phyloP scores from a whole-genome alignment of 2,113 vertebrate genomes.

The Poeciliopsis prolifica region DNA sequence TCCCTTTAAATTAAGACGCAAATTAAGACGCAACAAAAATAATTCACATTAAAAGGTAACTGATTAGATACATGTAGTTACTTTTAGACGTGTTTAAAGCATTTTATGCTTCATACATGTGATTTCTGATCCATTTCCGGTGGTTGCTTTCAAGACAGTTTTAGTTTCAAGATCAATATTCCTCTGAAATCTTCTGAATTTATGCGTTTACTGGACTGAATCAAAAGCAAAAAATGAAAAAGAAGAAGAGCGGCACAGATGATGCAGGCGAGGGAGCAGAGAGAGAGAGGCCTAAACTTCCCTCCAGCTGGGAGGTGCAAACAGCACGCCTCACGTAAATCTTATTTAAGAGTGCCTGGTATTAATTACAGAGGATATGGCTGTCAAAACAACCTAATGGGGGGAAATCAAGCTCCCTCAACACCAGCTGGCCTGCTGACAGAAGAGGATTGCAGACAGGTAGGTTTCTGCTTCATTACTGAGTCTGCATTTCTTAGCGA shows the following conservation, averaged over 20 bases:
- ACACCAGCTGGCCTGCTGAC: constrained; percentile 67
- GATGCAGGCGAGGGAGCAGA: constrained; percentile 10
- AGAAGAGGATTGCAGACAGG: constrained; percentile 48
- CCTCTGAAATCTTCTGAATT: constrained; percentile 34
- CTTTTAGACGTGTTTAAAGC: neutral
- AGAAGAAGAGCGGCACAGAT: constrained; percentile 12
- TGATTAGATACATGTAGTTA: constrained; percentile 5
- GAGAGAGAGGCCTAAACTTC: constrained; percentile 30
- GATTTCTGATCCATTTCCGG: neutral
- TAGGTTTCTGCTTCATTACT: constrained; percentile 36
- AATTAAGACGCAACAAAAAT: constrained; percentile 12
- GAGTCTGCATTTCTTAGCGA: constrained; percentile 14
- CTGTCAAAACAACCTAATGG: constrained; percentile 72
- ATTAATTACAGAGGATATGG: constrained; percentile 69
- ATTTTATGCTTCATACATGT: neutral
- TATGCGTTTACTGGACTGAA: constrained; percentile 38
- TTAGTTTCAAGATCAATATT: constrained; percentile 43
- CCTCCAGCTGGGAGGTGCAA: constrained; percentile 44
- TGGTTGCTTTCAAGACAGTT: constrained; percentile 24
- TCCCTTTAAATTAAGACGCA: constrained; percentile 3
- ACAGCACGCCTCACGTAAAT: constrained; percentile 59
- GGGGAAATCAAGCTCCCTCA: constrained; percentile 36
- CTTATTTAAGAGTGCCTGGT: constrained; percentile 60
- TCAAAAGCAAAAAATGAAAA: neutral
- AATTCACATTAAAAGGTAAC: neutral